Conservation (phyloP, 2,113 vertebrate genomes). For the Clinocottus analis region DNA sequence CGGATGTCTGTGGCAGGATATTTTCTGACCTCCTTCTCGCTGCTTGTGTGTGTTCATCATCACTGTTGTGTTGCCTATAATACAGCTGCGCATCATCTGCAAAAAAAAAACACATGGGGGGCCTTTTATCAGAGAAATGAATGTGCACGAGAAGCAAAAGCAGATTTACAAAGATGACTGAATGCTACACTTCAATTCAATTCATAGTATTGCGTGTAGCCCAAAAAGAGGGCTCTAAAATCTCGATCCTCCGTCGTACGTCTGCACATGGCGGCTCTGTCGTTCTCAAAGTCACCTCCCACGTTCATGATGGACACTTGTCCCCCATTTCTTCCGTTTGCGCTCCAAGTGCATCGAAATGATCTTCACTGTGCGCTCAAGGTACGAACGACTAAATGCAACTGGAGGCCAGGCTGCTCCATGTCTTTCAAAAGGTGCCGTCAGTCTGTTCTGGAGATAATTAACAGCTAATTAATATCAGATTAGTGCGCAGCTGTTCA, state of each 20-base stretch:
- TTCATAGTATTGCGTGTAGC: no score
- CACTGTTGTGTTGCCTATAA: neutral
- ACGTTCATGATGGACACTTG: neutral
- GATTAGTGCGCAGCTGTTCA: neutral
- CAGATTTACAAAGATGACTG: neutral
- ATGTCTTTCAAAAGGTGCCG: neutral
- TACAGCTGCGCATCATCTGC: neutral
- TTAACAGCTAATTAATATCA: conserved; percentile 1
- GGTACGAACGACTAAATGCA: neutral
- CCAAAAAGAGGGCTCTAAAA: no score
- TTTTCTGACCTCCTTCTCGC: neutral
- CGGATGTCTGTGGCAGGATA: neutral
- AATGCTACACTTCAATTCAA: neutral
- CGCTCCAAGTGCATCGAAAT: neutral
- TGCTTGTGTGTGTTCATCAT: conserved; percentile 10
- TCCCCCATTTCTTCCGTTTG: neutral
- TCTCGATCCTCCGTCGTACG: no score
- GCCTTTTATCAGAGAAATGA: neutral
- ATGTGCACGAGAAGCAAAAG: neutral
- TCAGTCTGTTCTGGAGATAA: neutral
- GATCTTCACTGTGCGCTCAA: neutral
- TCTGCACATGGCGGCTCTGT: neutral
- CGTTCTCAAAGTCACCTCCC: neutral
- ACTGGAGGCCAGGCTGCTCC: neutral
- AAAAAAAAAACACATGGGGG: neutral